Base-by-base conservation (phyloP, 2,888 invertebrate genomes). In the Exocentrus adspersus region DNA sequence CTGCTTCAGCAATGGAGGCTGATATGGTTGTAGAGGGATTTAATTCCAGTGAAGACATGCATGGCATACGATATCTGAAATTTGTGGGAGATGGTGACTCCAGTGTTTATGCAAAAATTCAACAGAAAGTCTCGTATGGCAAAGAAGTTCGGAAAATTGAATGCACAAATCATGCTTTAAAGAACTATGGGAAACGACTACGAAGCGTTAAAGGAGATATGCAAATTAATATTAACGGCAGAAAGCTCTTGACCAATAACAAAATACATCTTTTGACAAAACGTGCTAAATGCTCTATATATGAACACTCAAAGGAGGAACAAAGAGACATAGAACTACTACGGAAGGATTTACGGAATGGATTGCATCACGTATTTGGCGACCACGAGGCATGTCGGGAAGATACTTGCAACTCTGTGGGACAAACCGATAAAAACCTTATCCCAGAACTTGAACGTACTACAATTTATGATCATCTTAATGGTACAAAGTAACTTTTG, bases 31-130 rank as follows among this genome's bases (percentile, higher is more conserved):
- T 67, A 14, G 67, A 67, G 45, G 65, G 69, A 1, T 70, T 70
- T 63, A 30, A 37, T 14, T 17, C 20, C 32, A 67, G 62, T 20
- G 45, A 45, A 12, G 30, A 54, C n/a, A 62, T 60, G 64, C 70
- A 68, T 58, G 37, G 50, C 2, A 9, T 71, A 7, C 24, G 53
- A 20, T 71, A 71, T 45, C 46, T 12, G 12, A 53, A 42, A 41
- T 67, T 67, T 63, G 52, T 71, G 14, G 71, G 51, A 19, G 62
- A 71, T 56, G 69, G 67, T 0, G 70, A 71, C 43, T 69, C 69
- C 1, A 67, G 64, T 30, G 70, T 67, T 4, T 64, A 57, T 64
- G 19, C 52, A 20, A 50, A 58, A 1, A 58, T 58, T 14, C 10
- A 10, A 1, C 2, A 37, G 12, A 30, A 61, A 20, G 61, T 61